Evolutionary conservation across 2,797 vertebrate species (phyloP).

Genomic region (Sitta carolinensis): DNA sequence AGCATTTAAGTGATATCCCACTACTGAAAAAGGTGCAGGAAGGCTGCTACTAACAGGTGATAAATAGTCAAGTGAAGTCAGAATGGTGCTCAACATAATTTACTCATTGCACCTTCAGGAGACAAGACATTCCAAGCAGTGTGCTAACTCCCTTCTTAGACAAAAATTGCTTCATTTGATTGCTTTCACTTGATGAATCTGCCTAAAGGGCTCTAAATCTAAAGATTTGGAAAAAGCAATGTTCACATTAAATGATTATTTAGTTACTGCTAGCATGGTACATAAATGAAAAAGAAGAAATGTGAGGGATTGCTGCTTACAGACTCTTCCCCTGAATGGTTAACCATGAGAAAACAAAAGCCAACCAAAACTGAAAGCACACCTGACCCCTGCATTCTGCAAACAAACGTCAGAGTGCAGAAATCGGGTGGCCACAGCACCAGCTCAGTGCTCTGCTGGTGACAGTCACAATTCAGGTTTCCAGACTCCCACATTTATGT

Average conservation of each 20-base stretch:
- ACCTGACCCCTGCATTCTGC: background rate
- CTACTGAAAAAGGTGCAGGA: background rate
- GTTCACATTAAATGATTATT: background rate
- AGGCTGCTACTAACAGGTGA: background rate
- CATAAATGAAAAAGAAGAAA: background rate
- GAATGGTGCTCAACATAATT: background rate
- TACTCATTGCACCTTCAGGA: background rate
- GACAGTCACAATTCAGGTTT: background rate
- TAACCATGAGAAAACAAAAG: background rate
- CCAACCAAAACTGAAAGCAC: background rate
- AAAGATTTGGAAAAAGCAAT: background rate
- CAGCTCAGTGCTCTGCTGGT: background rate
- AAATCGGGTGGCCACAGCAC: background rate
- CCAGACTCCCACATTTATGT: background rate
- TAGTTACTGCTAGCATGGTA: background rate
- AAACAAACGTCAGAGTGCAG: background rate
- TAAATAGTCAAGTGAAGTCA: background rate
- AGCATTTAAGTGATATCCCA: background rate
- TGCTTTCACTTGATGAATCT: background rate
- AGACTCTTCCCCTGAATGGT: background rate
- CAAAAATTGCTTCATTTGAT: background rate
- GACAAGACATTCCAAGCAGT: background rate
- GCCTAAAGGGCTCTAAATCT: background rate
- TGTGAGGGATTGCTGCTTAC: background rate
- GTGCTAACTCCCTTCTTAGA: background rate